Percentiles rank a stretch among this genome's conserved stretches.
Conservation (phyloP, 2,888 invertebrate species). For the Perizoma flavofasciatum region DNA sequence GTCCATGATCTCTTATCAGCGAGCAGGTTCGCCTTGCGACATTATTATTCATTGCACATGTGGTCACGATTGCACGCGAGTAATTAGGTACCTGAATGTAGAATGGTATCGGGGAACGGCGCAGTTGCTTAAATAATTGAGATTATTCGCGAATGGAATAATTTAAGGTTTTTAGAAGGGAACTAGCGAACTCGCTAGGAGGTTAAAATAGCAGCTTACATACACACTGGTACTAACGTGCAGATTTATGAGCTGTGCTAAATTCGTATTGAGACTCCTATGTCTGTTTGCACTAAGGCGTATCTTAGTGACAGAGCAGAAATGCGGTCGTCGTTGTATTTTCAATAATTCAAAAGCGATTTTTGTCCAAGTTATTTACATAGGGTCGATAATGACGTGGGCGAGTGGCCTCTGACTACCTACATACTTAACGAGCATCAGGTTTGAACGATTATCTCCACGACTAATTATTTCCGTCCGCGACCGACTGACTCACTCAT, state of each 20-base stretch:
- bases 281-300: too few species aligned
- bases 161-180: slow-evolving; percentile 15
- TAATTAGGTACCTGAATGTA: slow-evolving; percentile 43
- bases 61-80: slow-evolving; percentile 44
- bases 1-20: slow-evolving; percentile 63
- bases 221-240: background rate
- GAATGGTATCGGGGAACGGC: slow-evolving; percentile 29
- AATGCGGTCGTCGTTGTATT: too few species aligned
- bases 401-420: slow-evolving; percentile 12
- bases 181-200: background rate
- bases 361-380: slow-evolving; percentile 7
- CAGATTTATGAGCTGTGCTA: background rate
- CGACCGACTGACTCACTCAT: slow-evolving; percentile 41
- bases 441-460: slow-evolving; percentile 61
- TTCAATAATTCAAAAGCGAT: slow-evolving; percentile 8
- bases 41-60: slow-evolving; percentile 51
- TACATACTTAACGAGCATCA: slow-evolving; percentile 39
- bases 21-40: slow-evolving; percentile 61
- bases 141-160: slow-evolving; percentile 21
- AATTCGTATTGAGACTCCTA: background rate
- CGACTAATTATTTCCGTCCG: slow-evolving; percentile 67
- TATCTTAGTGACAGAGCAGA: too few species aligned
- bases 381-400: slow-evolving; percentile 13
- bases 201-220: background rate
- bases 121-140: slow-evolving; percentile 18